phyloP scores from a whole-genome alignment of 2,797 vertebrate species.

The Lindbergichthys nudifrons region DNA sequence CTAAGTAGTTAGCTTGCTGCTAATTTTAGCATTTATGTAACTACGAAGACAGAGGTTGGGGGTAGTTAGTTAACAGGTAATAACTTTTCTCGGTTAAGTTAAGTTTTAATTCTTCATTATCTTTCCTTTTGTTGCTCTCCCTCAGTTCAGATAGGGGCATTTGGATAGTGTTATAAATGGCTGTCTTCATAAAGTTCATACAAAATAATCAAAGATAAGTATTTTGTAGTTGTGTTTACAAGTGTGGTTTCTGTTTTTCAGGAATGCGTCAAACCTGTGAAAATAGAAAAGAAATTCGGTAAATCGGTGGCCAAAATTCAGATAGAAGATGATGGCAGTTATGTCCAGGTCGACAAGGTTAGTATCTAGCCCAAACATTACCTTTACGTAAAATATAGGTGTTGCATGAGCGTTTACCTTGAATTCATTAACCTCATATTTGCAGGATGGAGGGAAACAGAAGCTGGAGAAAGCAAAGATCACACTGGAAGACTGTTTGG shows the following conservation, averaged over 20 bases:
- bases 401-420: neutral
- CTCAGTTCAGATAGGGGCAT: neutral
- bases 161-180: neutral
- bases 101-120: neutral
- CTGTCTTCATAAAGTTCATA: neutral
- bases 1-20: conserved; percentile 33
- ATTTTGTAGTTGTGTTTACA: neutral
- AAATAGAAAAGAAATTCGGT: conserved; percentile 89
- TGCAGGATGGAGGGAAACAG: conserved; percentile 88
- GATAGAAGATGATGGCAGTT: conserved; percentile 95
- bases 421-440: neutral
- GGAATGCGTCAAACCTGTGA: conserved; percentile 95
- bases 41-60: neutral
- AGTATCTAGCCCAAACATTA: conserved; percentile 1
- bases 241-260: conserved; percentile 61
- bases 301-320: conserved; percentile 91
- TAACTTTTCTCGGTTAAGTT: neutral
- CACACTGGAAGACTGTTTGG: conserved; percentile 94
- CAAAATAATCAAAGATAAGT: neutral
- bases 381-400: neutral
- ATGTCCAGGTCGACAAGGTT: conserved; percentile 91
- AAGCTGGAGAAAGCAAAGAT: conserved; percentile 95
- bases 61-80: neutral
- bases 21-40: conserved; percentile 43
- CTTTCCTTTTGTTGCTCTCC: neutral